Base-by-base conservation (phyloP, 2,888 invertebrate genomes). In the Crepidodera aurea region DNA sequence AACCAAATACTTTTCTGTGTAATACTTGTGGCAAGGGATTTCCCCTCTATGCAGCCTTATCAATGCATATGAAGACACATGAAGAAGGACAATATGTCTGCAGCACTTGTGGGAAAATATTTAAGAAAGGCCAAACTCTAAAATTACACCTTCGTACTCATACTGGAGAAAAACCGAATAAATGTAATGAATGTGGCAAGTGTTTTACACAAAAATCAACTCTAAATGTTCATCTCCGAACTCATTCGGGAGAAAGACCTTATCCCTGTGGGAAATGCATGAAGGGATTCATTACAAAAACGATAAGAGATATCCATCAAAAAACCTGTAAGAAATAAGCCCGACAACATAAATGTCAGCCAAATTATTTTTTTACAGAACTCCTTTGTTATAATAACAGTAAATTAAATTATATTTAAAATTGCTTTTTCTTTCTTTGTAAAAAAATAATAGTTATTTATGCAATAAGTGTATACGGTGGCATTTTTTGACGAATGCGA, bases 51-150 rank as follows among this genome's bases (percentile, higher is more conserved):
- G 69, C 70, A 18, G 69, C 72, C 10, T 48, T 48, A 13, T 22
- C 66, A 73, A 6, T 73, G 70, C 70, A 71, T 18, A 46, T 69
- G 46, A 79, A 85, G 54, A 83, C 83, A 59, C 86, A 86, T 64
- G 84, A 84, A 0, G 85, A 85, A 4, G 85, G 84, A 66, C 79
- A 80, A 53, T 84, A 83, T 66, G 78, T 83, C 1, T 86, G 86
- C 65, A 80, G 82, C 2, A 79, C 81, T 6, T 86, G 87, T 44
- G 83, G 82, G 0, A 84, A 84, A 55, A 59, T 51, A 27, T 70
- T 70, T 46, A 67, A 61, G 6, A 62, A 69, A 15, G 67, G 61
- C 50, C 53, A 68, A 15, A 65, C 75, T 15, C 70, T 74, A 10
- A 76, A 77, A 46, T 69, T 75, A 1, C 72, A 73, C 32, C 51